Base-by-base conservation (phyloP, 2,797 vertebrate species). In the Molothrus aeneus region DNA sequence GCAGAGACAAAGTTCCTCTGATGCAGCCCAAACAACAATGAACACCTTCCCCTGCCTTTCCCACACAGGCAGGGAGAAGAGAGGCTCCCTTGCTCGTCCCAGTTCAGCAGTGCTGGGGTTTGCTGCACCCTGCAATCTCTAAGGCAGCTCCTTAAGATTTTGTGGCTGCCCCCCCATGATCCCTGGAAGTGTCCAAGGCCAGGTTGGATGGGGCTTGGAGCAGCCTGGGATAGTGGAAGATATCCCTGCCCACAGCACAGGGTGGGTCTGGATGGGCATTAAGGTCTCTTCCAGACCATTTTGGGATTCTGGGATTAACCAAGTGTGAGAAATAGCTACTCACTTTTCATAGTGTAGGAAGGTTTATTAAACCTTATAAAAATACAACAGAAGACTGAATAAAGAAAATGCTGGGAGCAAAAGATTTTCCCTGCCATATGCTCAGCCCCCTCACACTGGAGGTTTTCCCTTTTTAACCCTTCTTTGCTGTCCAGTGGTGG, bases 131-230 rank as follows among this genome's bases (percentile, higher is more conserved):
- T 17, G 10, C 22, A 60, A 80, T 7, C 43, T 48, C 43, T 26
- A 28, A 5, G 1, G 3, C 24, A 34, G 36, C 53, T 78, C 31
- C 13, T 8, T 3, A 31, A 25, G 7, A 13, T 31, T 51, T 59
- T 28, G 18, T 17, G n/a, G 38, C n/a, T 42, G 15, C 4, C 14
- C 43, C 43, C 17, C 43, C 29, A 15, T 6, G 40, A n/a, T 22
- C 17, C 7, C 28, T 71, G 38, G 17, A 2, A 71, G 6, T 2
- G 3, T 6, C 40, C 66, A 34, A 72, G 10, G n/a, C 7, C 18
- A 34, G 12, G n/a, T 0, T 40, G 17, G 45, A 83, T 3, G 0
- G n/a, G 51, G 15, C 10, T 65, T 59, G 65, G 45, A 65, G 25
- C 38, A 51, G 0, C 10, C 7, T 65, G 45, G 38, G 8, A 25